Evolutionary conservation across 2,797 vertebrate genomes (phyloP).

Genomic region (Semotilus atromaculatus): DNA sequence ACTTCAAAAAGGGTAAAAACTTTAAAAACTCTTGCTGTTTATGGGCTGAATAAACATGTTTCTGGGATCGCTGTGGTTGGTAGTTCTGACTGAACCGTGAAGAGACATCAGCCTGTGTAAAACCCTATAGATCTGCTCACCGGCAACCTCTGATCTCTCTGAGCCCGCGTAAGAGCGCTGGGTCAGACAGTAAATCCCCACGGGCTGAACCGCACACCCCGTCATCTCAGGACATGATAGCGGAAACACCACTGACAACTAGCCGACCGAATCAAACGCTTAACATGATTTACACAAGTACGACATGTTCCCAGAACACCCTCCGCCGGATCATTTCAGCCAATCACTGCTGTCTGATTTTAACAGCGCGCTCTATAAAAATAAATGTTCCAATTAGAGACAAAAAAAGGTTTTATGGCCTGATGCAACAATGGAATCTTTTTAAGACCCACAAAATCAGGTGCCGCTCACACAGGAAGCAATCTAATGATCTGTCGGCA

Average conservation of each 20-base stretch:
- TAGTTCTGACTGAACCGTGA: constrained; percentile 8
- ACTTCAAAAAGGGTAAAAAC: neutral
- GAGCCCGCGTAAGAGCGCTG: neutral
- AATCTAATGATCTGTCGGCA: neutral
- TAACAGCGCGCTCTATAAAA: neutral
- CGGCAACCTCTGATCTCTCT: constrained; percentile 8
- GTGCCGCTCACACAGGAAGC: neutral
- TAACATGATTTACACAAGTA: constrained; percentile 16
- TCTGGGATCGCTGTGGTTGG: constrained; percentile 1
- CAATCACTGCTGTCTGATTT: constrained; percentile 2
- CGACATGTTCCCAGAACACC: neutral
- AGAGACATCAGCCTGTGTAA: constrained; percentile 30
- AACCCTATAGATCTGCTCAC: constrained; percentile 26
- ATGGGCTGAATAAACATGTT: neutral
- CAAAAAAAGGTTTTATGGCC: neutral
- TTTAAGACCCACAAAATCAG: neutral
- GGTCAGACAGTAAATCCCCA: constrained; percentile 28
- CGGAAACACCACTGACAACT: constrained; percentile 6
- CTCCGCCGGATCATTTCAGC: neutral
- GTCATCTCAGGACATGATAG: neutral
- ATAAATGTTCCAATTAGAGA: constrained; percentile 27
- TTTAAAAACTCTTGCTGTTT: neutral
- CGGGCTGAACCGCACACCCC: neutral
- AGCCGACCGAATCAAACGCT: constrained; percentile 20
- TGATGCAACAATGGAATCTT: neutral